Conservation (phyloP, 2,113 vertebrate genomes). For the Grallaria varia region DNA sequence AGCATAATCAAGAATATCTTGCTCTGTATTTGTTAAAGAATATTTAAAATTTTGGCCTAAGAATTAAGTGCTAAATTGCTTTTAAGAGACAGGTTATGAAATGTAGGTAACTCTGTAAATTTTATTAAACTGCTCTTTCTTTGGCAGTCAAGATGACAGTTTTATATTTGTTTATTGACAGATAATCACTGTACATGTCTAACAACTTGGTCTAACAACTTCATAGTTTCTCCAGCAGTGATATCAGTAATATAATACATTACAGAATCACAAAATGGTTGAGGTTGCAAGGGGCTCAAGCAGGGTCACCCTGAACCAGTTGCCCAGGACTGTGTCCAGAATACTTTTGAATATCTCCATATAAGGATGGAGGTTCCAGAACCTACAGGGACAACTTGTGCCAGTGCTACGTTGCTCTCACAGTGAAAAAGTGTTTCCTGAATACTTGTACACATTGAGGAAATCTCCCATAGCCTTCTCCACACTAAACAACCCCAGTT, state of each 20-base stretch:
- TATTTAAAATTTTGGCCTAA: background rate
- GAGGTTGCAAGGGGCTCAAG: background rate
- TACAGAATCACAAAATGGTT: background rate
- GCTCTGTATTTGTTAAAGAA: background rate
- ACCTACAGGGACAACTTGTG: background rate
- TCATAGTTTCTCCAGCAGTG: background rate
- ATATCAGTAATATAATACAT: background rate
- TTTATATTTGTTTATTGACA: background rate
- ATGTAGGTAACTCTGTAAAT: background rate
- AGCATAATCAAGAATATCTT: background rate
- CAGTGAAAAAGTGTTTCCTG: background rate
- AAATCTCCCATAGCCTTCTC: background rate
- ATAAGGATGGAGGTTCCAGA: background rate
- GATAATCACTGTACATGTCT: background rate
- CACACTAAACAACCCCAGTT: background rate
- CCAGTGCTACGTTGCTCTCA: background rate
- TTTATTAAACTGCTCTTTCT: background rate
- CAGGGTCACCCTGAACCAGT: background rate
- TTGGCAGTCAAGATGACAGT: background rate
- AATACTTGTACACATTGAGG: background rate
- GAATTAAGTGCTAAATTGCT: background rate
- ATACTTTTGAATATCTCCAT: background rate
- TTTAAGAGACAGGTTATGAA: background rate
- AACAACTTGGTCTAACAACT: background rate
- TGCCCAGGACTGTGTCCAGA: background rate